Conservation (phyloP, 2,113 vertebrate species). For the Panthera tigris region DNA sequence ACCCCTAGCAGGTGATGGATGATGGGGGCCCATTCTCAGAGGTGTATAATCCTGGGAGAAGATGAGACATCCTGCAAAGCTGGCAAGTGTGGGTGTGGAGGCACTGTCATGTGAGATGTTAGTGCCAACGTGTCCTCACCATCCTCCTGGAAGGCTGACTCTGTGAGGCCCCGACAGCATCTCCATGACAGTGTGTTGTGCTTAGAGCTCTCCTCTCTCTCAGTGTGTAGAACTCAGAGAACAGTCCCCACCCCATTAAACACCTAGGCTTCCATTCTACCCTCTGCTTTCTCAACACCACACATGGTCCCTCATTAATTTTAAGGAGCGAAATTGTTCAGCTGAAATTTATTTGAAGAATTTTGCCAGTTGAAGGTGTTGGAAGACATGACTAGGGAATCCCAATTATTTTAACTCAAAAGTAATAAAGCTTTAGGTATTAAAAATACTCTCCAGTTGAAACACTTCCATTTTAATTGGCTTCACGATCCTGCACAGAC, state of each 20-base stretch:
- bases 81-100: accelerated
- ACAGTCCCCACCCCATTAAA: not conserved
- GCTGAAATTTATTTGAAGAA: conserved; percentile 10
- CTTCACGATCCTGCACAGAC: not conserved
- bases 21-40: not conserved
- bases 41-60: not conserved
- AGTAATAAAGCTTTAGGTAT: not conserved
- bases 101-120: accelerated
- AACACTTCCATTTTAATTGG: not conserved
- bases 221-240: accelerated
- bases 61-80: not conserved
- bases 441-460: not conserved
- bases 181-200: accelerated
- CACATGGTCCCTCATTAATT: not conserved
- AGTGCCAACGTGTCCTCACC: not conserved
- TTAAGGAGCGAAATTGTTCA: not conserved
- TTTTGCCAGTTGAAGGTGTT: not conserved
- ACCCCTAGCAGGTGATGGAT: not conserved
- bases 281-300: not conserved
- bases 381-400: conserved; percentile 12
- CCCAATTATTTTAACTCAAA: conserved; percentile 20
- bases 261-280: not conserved
- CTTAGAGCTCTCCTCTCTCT: not conserved
- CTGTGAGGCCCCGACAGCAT: accelerated
- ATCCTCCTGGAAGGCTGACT: not conserved